Evolutionary conservation across 2,797 vertebrate genomes (phyloP).

Genomic region (Ataeniobius toweri): DNA sequence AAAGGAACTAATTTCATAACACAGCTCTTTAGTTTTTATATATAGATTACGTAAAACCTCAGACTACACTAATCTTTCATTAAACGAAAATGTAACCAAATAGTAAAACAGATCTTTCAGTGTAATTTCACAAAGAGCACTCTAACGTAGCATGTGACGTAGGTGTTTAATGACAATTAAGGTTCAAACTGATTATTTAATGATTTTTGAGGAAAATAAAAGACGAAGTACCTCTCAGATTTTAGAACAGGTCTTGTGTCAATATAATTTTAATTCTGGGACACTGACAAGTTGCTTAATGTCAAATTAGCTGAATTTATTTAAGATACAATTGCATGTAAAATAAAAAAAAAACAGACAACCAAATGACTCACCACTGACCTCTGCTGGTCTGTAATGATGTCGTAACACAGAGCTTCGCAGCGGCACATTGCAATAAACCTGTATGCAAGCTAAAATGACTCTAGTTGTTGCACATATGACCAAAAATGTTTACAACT

Average conservation of each 20-base stretch:
- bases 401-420: no score
- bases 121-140: slow-evolving; percentile 6
- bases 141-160: slow-evolving; percentile 37
- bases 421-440: background rate
- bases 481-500: background rate
- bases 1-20: background rate
- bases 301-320: background rate
- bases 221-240: background rate
- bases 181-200: background rate
- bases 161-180: slow-evolving; percentile 33
- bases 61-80: background rate
- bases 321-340: background rate
- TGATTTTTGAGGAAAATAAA: background rate
- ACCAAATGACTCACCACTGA: slow-evolving; percentile 51
- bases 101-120: rapidly evolving
- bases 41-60: background rate
- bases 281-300: background rate
- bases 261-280: background rate
- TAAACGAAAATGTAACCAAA: background rate
- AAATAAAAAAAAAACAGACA: background rate
- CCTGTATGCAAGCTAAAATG: background rate
- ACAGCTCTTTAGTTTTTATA: background rate
- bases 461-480: background rate
- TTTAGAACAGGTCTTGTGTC: background rate
- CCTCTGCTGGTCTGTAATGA: slow-evolving; percentile 57